Evolutionary conservation across 2,113 vertebrate genomes (phyloP), one percentile per base, ranked within the genome.

Genomic region (Grammomys dolichurus): DNA sequence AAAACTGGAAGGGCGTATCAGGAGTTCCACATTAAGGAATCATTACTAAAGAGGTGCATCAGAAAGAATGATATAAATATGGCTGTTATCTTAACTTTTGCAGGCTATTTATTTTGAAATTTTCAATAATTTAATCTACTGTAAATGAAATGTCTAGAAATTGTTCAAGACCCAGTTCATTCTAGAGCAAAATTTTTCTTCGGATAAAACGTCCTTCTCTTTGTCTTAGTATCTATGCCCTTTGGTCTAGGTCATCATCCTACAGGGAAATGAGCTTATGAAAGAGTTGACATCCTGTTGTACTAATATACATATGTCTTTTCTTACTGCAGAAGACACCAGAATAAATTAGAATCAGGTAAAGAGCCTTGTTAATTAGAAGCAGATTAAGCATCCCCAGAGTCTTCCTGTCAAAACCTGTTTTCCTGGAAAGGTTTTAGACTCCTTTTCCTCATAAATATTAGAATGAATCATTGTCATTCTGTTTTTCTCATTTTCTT

Each of bases 331-430:
- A 91, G 73, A 93, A 82, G 26, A 84, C 43, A 67, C 17, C 3
- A 46, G 84, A 77, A 63, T 95, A 93, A 94, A 43, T 65, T 77
- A 77, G 36, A 89, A 87, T 8, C 9, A 63, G 36, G 46, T 60
- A 86, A 31, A 31, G 22, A 78, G 0, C n/a, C 65, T 87, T 92
- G 3, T n/a, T 88, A 95, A 92, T 92, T 94, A 40, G 82, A 94
- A 96, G 7, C n/a, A 92, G 54, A 95, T 89, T 90, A 96, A 75
- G 43, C 75, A 7, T 91, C 56, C n/a, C 51, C 46, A 46, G 87
- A 73, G 46, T 56, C 16, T 86, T 87, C 16, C 9, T 20, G 46
- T 94, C 26, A 87, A 70, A 40, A 24, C 19, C 69, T 72, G 75
- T 88, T 94, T 69, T 78, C 84, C 13, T 93, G 60, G 93, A 92